Percentiles rank a stretch among this genome's conserved stretches.
phyloP scores from a whole-genome alignment of 1,140 invertebrate species.

The Drosophila simulans region DNA sequence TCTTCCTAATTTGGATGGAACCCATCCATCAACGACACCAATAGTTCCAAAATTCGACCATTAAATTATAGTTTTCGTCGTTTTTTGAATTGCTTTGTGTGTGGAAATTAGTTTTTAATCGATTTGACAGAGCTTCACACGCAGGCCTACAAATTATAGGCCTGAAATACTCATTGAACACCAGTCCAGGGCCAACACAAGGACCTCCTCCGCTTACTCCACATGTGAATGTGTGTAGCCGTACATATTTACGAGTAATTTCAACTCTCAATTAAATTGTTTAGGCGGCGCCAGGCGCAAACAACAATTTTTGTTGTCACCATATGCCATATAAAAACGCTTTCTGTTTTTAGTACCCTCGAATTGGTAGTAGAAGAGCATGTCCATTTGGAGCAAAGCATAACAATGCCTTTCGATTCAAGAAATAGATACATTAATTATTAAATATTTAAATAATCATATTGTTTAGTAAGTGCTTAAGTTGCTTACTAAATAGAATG shows the following conservation, averaged over 20 bases:
- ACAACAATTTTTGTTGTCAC: constrained; percentile 71
- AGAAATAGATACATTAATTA: background rate
- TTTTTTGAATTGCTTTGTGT: constrained; percentile 30
- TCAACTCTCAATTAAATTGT: constrained; percentile 81
- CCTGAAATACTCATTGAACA: constrained; percentile 47
- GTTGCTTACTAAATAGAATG: background rate
- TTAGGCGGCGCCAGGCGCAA: constrained; percentile 69
- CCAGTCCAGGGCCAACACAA: constrained; percentile 20
- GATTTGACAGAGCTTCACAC: constrained; percentile 73
- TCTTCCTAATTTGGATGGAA: constrained; percentile 4
- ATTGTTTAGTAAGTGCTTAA: background rate
- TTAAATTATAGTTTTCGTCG: constrained; percentile 38
- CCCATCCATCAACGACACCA: constrained; percentile 31
- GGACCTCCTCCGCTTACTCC: constrained; percentile 20
- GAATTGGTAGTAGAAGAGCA: background rate
- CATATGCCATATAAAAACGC: constrained; percentile 70
- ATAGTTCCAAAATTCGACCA: constrained; percentile 20
- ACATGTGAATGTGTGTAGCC: constrained; percentile 24
- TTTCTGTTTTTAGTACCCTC: constrained; percentile 50
- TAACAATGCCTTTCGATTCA: no score
- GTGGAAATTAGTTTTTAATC: constrained; percentile 82
- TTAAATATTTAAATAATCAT: no score
- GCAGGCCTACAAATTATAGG: constrained; percentile 59
- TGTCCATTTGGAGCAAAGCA: background rate
- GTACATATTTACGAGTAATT: constrained; percentile 57